Evolutionary conservation across 1,140 invertebrate genomes (phyloP).

Genomic region (Aphaenogaster floridana): DNA sequence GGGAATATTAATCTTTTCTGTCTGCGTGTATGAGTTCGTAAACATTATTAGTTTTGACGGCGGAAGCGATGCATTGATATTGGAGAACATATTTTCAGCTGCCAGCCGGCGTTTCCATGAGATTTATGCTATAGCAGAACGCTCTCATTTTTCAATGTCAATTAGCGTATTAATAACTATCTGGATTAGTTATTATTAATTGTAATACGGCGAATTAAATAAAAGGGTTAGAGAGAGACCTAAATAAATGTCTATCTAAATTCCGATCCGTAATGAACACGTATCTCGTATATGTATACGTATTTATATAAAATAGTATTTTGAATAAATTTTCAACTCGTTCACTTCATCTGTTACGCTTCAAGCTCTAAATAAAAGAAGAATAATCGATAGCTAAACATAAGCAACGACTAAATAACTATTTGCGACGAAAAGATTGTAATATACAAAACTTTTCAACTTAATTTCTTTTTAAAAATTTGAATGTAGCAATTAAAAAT

Average conservation of each 20-base stretch:
- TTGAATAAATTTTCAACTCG: background rate
- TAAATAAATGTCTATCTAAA: background rate
- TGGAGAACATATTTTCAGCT: constrained; percentile 17
- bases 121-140: constrained; percentile 16
- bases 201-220: background rate
- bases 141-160: constrained; percentile 37
- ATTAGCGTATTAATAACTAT: constrained; percentile 28
- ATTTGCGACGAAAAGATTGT: background rate
- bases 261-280: background rate
- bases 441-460: background rate
- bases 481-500: background rate
- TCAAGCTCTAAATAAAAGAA: background rate
- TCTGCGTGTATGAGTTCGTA: background rate
- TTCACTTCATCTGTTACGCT: background rate
- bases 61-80: constrained; percentile 41
- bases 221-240: background rate
- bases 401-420: background rate
- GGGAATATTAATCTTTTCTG: constrained; percentile 52
- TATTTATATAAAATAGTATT: background rate
- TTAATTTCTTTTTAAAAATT: background rate
- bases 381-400: background rate
- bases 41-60: constrained; percentile 50
- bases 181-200: constrained; percentile 33
- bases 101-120: background rate
- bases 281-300: background rate